Evolutionary conservation across 2,888 invertebrate species (phyloP).

Genomic region (Orchesella flavescens): DNA sequence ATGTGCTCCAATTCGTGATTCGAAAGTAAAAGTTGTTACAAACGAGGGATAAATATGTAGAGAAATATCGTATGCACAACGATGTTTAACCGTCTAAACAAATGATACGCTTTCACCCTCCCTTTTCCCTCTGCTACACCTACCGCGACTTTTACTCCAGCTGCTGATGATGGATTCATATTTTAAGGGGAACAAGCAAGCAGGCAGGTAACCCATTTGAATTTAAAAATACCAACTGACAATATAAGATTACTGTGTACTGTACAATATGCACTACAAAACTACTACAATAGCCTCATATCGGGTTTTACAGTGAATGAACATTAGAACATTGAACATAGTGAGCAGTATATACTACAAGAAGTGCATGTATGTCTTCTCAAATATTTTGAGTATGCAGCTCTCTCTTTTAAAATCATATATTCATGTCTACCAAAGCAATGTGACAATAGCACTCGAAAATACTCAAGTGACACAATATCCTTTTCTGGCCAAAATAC

Average conservation of each 20-base stretch:
- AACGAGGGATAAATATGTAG: conserved; percentile 7
- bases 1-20: conserved; percentile 26
- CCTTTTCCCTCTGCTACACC: background rate
- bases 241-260: too few species aligned
- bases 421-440: background rate
- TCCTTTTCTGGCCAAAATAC: conserved; percentile 30
- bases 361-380: conserved; percentile 18
- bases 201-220: too few species aligned
- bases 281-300: conserved; percentile 7
- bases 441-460: conserved; percentile 35
- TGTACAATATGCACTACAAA: background rate
- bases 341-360: background rate
- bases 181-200: background rate
- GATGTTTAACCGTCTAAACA: conserved; percentile 1
- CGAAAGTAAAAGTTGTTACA: conserved; percentile 14
- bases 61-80: background rate
- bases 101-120: background rate
- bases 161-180: background rate
- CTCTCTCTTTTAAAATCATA: background rate
- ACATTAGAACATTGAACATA: too few species aligned
- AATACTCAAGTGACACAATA: conserved; percentile 29
- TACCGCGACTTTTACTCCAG: background rate
- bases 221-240: too few species aligned
- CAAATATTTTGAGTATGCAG: conserved; percentile 6
- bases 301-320: conserved; percentile 47